Evolutionary conservation across 2,113 vertebrate species (phyloP), one percentile per base, ranked within the genome.

Genomic region (Plotosus lineatus): DNA sequence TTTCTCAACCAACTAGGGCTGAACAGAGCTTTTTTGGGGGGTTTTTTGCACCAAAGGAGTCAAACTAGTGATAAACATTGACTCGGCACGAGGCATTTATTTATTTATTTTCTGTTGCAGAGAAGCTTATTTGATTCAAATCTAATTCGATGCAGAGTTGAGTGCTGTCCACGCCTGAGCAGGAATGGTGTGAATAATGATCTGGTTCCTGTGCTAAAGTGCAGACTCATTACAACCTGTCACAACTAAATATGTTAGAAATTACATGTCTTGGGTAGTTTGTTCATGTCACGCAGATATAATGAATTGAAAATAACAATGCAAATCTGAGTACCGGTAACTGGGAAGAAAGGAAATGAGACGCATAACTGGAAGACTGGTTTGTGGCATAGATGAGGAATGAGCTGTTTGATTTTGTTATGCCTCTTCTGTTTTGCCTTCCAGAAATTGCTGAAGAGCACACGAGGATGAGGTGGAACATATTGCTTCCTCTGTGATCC

Each of bases 381-480:
- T 51, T 61, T 77, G 65, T 73, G 36, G 38, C 14, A 4, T 4
- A 50, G 42, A 71, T 61, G 36, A 69, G 46, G 23, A 10, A 42
- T 48, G 50, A 42, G 53, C n/a, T 17, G n/a, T 26, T 82, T 58
- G 33, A 78, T n/a, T 60, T 33, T 28, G 61, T 26, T 46, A 51
- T 73, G 40, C 28, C n/a, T 63, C 26, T 66, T 66, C 28, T 51
- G 19, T 73, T 53, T 72, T 82, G 36, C 28, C 26, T 84, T 86
- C 65, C 80, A 89, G 88, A 86, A 80, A 85, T 33, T 87, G 56
- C 66, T 89, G 72, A 89, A 86, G 74, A 89, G 80, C 53, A 75
- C 66, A 61, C 77, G 86, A 23, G 88, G 87, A 75, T 88, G 79
- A 87, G 68, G 26, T 66, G 40, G 77, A 80, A 71, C 44, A 76